Evolutionary conservation across 2,113 vertebrate genomes (phyloP), one percentile per base, ranked within the genome.

Genomic region (Corvus hawaiiensis): DNA sequence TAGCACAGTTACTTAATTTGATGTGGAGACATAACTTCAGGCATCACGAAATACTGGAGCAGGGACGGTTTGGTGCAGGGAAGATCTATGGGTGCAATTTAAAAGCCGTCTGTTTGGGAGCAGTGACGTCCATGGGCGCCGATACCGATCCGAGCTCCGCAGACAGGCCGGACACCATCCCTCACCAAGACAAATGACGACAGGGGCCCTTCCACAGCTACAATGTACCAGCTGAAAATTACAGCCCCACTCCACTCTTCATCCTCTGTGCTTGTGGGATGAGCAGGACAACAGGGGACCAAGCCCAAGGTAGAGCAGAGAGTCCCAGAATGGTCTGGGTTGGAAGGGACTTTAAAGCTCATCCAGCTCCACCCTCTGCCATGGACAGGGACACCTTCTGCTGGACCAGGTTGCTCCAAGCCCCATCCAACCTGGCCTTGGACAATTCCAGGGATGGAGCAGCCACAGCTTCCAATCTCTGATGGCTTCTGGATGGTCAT

Each of bases 41-140:
- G 83, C 96, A 89, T 82, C 13, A 8, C 79, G 90, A 94, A 97
- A 79, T 84, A 94, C 63, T 79, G 91, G 76, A 94, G 85, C 90
- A 94, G 93, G 68, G 78, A 69, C 8, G 32, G 82, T 73, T 71
- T 92, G 96, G 95, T 51, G 93, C 96, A 93, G 88, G 59, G 87
- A 97, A 98, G 96, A 98, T 97, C 87, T 93, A 97, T 94, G 93
- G 95, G 94, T 84, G 83, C 90, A 97, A 97, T 97, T 97, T 97
- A 84, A 95, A 97, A 89, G 87, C 74, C 55, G 87, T 97, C 87
- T 97, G 92, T 94, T 84, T 87, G 87, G 74, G 90, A 96, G 88
- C 24, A 11, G 94, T 67, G 93, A 96, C 44, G 52, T 91, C 81
- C 44, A 26, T 39, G 86, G 71, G 43, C 10, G 3, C 76, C 11